Conservation (phyloP, 2,797 vertebrate species). For the Gymnothorax reevesii region DNA sequence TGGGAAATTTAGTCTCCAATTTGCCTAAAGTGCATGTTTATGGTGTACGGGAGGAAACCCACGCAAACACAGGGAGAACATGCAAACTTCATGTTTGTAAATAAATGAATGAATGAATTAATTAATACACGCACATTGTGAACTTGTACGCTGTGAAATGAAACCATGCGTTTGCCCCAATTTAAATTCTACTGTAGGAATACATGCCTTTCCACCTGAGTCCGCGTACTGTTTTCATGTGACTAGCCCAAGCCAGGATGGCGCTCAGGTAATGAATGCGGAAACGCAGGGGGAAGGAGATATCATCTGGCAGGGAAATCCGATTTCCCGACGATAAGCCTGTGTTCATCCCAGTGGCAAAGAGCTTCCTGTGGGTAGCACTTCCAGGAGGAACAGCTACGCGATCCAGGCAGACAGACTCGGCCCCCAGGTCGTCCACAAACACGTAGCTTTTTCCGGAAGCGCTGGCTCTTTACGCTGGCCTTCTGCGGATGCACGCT, state of each 20-base stretch:
- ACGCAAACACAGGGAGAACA: no score
- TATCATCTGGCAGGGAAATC: slow-evolving; percentile 10
- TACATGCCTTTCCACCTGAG: slow-evolving; percentile 56
- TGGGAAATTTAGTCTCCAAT: no score
- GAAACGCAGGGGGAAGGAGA: neutral
- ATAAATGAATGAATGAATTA: no score
- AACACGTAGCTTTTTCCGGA: neutral
- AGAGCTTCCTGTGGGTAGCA: neutral
- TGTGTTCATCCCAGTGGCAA: neutral
- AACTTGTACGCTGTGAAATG: neutral
- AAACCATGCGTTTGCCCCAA: neutral
- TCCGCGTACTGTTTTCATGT: slow-evolving; percentile 40
- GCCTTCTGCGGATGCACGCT: slow-evolving; percentile 22
- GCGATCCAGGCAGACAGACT: neutral
- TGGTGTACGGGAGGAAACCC: no score
- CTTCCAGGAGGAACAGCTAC: slow-evolving; percentile 21
- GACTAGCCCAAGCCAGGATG: slow-evolving; percentile 57
- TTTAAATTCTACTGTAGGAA: slow-evolving; percentile 42
- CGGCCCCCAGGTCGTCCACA: neutral
- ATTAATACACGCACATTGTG: no score
- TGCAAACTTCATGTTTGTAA: no score
- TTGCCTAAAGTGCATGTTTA: no score
- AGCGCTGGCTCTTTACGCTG: neutral
- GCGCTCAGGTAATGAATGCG: slow-evolving; percentile 1
- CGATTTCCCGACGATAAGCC: neutral